A percentile compares a stretch with the other conserved stretches of the same genome.
Conservation (phyloP, 1,140 invertebrate species). For the Gonatopus flavifemur region DNA sequence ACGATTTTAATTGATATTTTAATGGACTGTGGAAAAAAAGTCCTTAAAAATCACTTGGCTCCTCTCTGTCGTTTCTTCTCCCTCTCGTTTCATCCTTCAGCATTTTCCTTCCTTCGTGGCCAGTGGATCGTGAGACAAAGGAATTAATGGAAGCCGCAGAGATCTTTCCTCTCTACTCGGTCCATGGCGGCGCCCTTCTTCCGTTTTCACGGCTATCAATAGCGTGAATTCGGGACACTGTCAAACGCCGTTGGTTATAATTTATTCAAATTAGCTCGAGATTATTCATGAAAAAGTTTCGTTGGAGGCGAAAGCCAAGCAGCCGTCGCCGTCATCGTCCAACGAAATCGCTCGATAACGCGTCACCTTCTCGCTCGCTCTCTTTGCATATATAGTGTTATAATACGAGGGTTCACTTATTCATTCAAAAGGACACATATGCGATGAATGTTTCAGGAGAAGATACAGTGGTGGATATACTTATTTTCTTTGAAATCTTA, state of each 20-base stretch:
- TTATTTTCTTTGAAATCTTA: no score
- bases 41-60: constrained; percentile 33
- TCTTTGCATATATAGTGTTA: no score
- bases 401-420: no score
- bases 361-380: no score
- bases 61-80: constrained; percentile 10
- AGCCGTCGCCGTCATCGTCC: constrained; percentile 24
- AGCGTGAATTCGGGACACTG: constrained; percentile 28
- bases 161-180: constrained; percentile 20
- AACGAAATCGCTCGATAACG: constrained; percentile 29
- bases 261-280: constrained; percentile 49
- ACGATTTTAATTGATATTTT: constrained; percentile 54
- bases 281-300: constrained; percentile 52
- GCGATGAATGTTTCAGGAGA: no score
- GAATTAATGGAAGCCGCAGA: constrained; percentile 56
- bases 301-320: constrained; percentile 25
- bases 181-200: constrained; percentile 18
- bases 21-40: constrained; percentile 38
- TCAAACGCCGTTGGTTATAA: constrained; percentile 51
- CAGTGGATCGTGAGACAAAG: constrained; percentile 50
- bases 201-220: constrained; percentile 37
- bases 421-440: no score
- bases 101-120: constrained; percentile 27
- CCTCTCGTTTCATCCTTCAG: constrained; percentile 23
- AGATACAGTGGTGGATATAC: no score